phyloP scores from a whole-genome alignment of 2,113 vertebrate genomes.

The Alexandromys fortis region DNA sequence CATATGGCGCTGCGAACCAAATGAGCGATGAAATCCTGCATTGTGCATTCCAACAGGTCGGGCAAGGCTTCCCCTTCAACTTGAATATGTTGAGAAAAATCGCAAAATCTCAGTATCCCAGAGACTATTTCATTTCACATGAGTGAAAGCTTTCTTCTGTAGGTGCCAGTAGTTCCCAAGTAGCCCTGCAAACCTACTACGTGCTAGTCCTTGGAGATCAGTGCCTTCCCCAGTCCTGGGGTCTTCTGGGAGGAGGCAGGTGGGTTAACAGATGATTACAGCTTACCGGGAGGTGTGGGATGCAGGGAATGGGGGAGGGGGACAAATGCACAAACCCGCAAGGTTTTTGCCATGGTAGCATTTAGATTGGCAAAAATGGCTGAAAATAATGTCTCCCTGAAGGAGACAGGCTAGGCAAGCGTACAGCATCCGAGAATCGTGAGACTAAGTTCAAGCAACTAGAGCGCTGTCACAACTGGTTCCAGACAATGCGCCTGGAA shows the following conservation, averaged over 20 bases:
- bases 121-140: neutral
- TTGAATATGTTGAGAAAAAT: conserved; percentile 60
- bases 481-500: neutral
- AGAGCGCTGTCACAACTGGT: neutral
- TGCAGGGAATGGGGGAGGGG: neutral
- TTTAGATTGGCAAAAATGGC: neutral
- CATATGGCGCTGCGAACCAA: conserved; percentile 88
- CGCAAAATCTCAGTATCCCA: conserved; percentile 47
- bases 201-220: neutral
- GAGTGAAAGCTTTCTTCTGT: conserved; percentile 1
- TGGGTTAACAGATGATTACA: neutral
- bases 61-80: conserved; percentile 71
- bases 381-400: neutral
- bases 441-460: neutral
- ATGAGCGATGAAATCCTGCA: conserved; percentile 83
- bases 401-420: neutral
- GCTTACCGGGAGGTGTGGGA: neutral
- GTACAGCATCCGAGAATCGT: neutral
- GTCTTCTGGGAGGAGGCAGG: neutral
- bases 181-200: neutral
- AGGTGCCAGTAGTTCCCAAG: neutral
- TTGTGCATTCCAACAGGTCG: conserved; percentile 79
- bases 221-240: neutral
- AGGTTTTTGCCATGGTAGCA: neutral
- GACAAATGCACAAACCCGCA: neutral